Percentiles rank a stretch among this genome's conserved stretches.
Evolutionary conservation across 1,140 invertebrate genomes (phyloP).

Genomic region (Tetramorium parvispinum): DNA sequence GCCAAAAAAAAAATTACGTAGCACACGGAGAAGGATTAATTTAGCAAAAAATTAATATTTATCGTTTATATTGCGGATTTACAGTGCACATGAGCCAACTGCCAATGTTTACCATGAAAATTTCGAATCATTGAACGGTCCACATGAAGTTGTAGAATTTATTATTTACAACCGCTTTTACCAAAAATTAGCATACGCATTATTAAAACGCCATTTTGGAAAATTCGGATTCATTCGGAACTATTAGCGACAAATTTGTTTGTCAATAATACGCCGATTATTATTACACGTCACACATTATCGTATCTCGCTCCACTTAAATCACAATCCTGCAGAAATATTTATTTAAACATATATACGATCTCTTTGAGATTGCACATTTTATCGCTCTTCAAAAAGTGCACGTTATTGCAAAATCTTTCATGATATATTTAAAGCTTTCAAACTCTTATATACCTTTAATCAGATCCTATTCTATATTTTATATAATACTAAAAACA

Average conservation of each 20-base stretch:
- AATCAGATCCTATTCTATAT: background rate
- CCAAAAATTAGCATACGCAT: slow-evolving; percentile 9
- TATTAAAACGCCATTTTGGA: slow-evolving; percentile 23
- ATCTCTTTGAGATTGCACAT: no score
- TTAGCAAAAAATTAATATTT: slow-evolving; percentile 26
- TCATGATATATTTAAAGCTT: background rate
- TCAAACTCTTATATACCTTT: background rate
- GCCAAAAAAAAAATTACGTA: background rate
- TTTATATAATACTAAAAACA: background rate
- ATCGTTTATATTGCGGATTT: background rate
- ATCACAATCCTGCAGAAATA: background rate
- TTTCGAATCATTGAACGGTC: slow-evolving; percentile 22
- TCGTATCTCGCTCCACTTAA: background rate
- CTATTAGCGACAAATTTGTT: background rate
- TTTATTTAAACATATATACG: no score
- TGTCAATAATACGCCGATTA: background rate
- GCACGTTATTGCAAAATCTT: background rate
- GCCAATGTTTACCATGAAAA: slow-evolving; percentile 20
- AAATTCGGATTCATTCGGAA: background rate
- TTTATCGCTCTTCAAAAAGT: no score
- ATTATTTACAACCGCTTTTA: slow-evolving; percentile 45
- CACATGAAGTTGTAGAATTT: slow-evolving; percentile 25
- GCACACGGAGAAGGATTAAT: slow-evolving; percentile 2
- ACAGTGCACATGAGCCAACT: background rate
- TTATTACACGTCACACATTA: background rate